Percentiles rank a stretch among this genome's conserved stretches.
These are phyloP conservation scores for Lasioglossum marginatum DNA, from an alignment of 2,888 invertebrate genomes.

Conservation along the genomic window DNA sequence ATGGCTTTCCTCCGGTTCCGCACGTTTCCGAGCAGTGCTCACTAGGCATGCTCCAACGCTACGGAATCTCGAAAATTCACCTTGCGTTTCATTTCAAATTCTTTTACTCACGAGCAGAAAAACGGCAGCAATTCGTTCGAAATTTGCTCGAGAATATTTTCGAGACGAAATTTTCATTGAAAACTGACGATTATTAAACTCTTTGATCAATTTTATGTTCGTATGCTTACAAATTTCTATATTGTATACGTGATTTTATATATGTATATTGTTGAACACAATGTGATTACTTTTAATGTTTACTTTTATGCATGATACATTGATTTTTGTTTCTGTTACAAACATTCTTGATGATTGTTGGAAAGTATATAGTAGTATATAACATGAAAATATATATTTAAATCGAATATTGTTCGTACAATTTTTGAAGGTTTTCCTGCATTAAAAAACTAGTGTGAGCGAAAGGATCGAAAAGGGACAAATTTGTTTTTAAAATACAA, in stretches of 20 bases:
- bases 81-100: background rate
- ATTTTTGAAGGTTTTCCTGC: background rate
- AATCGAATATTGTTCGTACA: background rate
- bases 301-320: background rate
- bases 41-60: conserved; percentile 44
- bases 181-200: background rate
- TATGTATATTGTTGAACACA: background rate
- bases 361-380: background rate
- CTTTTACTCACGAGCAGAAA: background rate
- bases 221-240: background rate
- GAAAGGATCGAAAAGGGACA: background rate
- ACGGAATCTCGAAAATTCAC: conserved; percentile 3
- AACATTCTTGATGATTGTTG: background rate
- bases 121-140: background rate
- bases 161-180: background rate
- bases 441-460: background rate
- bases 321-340: background rate
- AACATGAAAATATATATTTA: background rate
- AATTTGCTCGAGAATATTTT: background rate
- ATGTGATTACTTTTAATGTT: too few relatives aligned
- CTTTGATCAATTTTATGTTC: background rate
- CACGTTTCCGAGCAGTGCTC: conserved; percentile 17
- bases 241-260: background rate
- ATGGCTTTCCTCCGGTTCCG: conserved; percentile 14
- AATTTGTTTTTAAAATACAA: too few relatives aligned